phyloP scores from a whole-genome alignment of 2,113 vertebrate species.

The Crotalus horridus region DNA sequence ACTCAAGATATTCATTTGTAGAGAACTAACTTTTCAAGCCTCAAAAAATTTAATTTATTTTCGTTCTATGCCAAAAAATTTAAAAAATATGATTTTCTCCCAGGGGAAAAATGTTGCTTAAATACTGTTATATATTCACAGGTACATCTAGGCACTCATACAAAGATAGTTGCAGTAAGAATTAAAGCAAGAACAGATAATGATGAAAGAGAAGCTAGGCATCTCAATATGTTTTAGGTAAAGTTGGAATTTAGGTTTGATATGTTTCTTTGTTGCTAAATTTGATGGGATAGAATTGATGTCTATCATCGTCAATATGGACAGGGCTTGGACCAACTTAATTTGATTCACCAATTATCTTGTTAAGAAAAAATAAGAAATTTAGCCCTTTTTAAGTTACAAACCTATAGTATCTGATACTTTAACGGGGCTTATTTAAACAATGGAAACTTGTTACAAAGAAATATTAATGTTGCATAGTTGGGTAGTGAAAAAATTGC shows the following conservation, averaged over 20 bases:
- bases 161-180: conserved; percentile 49
- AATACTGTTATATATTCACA: conserved; percentile 55
- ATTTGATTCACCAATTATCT: not conserved
- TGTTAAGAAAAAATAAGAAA: not conserved
- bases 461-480: not conserved
- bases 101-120: conserved; percentile 57
- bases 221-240: conserved; percentile 17
- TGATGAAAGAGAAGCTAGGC: conserved; percentile 29
- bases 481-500: not conserved
- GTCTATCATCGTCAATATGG: not conserved
- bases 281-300: not conserved
- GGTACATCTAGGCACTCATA: conserved; percentile 46
- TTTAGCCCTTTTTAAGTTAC: not conserved
- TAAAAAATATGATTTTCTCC: conserved; percentile 56
- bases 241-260: conserved; percentile 17
- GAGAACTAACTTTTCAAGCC: conserved; percentile 56
- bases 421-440: not conserved
- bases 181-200: conserved; percentile 33
- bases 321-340: not conserved
- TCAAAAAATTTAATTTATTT: conserved; percentile 65
- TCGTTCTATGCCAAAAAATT: conserved; percentile 45
- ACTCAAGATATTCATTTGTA: conserved; percentile 62
- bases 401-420: not conserved
- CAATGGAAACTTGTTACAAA: not conserved
- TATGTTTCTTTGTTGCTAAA: conserved; percentile 36